Evolutionary conservation across 2,113 vertebrate species (phyloP).

Genomic region (Erythrocercus mccallii): DNA sequence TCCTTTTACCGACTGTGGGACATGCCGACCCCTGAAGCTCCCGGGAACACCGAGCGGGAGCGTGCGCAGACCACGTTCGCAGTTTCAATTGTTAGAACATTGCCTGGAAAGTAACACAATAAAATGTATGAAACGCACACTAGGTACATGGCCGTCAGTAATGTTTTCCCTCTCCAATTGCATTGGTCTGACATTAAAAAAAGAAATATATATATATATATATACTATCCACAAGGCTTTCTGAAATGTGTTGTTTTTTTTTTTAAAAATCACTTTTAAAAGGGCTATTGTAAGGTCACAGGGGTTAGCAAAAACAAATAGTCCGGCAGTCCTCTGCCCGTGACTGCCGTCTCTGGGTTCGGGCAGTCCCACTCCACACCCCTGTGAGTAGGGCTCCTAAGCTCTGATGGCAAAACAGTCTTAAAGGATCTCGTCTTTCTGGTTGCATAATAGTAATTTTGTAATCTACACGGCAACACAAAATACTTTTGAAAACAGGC

Average conservation of each 20-base stretch:
- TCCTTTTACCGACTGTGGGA: accelerated
- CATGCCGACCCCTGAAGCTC: neutral
- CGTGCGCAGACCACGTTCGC: accelerated
- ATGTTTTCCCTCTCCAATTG: neutral
- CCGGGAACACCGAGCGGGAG: neutral
- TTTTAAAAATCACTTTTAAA: neutral
- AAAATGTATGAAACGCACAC: neutral
- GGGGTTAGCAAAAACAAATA: neutral
- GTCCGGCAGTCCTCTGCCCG: too few relatives aligned
- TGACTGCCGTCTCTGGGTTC: neutral
- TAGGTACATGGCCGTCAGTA: accelerated
- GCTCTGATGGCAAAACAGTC: neutral
- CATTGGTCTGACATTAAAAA: too few relatives aligned
- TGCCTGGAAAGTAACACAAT: neutral
- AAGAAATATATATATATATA: too few relatives aligned
- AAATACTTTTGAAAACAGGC: neutral
- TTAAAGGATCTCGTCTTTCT: neutral
- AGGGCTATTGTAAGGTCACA: neutral
- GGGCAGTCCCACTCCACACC: neutral
- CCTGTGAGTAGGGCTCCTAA: neutral
- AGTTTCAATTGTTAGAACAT: accelerated
- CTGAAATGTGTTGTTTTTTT: neutral
- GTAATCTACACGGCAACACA: neutral
- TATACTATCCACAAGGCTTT: neutral
- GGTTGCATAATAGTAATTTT: neutral